Percentiles rank a stretch among this genome's conserved stretches.
Conservation (phyloP, 2,888 invertebrate genomes). For the Ichneumoninae sp. region DNA sequence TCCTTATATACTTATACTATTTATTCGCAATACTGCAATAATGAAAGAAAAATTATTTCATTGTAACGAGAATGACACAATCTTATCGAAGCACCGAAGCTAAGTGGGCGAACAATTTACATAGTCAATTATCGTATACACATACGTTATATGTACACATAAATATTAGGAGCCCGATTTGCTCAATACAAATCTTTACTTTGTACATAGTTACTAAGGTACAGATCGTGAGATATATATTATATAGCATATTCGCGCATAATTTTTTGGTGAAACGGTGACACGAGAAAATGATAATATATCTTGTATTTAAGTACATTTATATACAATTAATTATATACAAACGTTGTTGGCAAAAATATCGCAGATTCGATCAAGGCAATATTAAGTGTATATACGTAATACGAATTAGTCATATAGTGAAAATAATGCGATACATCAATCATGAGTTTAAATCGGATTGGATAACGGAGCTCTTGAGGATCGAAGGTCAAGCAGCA, state of each 20-base stretch:
- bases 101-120: slow-evolving; percentile 68
- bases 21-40: slow-evolving; percentile 47
- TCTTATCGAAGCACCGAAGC: slow-evolving; percentile 49
- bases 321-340: slow-evolving; percentile 71
- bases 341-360: slow-evolving; percentile 67
- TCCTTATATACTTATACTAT: slow-evolving; percentile 47
- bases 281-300: slow-evolving; percentile 71
- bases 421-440: slow-evolving; percentile 53
- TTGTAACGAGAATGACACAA: slow-evolving; percentile 27
- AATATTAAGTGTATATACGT: slow-evolving; percentile 73
- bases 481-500: slow-evolving; percentile 22
- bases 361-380: slow-evolving; percentile 70
- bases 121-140: slow-evolving; percentile 69
- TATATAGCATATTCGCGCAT: slow-evolving; percentile 46
- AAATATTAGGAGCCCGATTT: slow-evolving; percentile 71
- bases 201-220: slow-evolving; percentile 74
- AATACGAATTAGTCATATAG: slow-evolving; percentile 64
- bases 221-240: slow-evolving; percentile 55
- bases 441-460: slow-evolving; percentile 57
- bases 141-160: slow-evolving; percentile 51
- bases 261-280: slow-evolving; percentile 58
- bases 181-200: slow-evolving; percentile 71
- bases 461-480: slow-evolving; percentile 31
- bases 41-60: slow-evolving; percentile 35
- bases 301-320: slow-evolving; percentile 76